A percentile compares a stretch with the other conserved stretches of the same genome.
phyloP scores from a whole-genome alignment of 2,888 invertebrate species.

The Melinopterus prodromus region DNA sequence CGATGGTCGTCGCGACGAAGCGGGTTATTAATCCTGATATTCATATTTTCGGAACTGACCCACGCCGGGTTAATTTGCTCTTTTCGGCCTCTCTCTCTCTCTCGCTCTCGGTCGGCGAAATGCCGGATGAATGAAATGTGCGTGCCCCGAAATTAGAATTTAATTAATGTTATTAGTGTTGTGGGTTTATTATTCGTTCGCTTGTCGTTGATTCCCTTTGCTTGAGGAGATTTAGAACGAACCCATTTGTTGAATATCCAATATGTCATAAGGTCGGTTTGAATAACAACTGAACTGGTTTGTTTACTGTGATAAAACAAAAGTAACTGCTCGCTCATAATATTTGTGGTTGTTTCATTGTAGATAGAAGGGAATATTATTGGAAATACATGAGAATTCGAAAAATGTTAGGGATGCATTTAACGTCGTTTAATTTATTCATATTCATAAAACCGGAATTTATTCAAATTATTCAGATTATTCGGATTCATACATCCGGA shows the following conservation, averaged over 20 bases:
- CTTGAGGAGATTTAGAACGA: not conserved
- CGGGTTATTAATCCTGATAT: constrained; percentile 4
- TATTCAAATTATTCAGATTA: no score
- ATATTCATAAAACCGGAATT: no score
- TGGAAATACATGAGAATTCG: no score
- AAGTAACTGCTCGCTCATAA: no score
- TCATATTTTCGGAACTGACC: not conserved
- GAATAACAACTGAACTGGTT: no score
- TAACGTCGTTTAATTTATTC: no score
- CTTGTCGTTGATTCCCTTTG: not conserved
- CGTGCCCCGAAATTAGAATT: not conserved
- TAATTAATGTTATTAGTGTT: not conserved
- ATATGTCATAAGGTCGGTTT: not conserved
- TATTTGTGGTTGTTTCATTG: no score
- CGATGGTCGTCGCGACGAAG: not conserved
- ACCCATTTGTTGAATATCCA: not conserved
- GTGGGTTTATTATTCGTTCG: not conserved
- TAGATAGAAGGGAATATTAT: no score
- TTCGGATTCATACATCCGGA: no score
- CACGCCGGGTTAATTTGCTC: not conserved
- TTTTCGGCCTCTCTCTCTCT: not conserved
- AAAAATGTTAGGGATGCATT: no score
- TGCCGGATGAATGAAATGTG: not conserved
- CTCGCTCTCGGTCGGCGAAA: not conserved
- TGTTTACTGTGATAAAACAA: no score